These are phyloP conservation scores for Cephalopholis sonnerati DNA, from an alignment of 2,113 vertebrate species.

Conservation along the genomic window DNA sequence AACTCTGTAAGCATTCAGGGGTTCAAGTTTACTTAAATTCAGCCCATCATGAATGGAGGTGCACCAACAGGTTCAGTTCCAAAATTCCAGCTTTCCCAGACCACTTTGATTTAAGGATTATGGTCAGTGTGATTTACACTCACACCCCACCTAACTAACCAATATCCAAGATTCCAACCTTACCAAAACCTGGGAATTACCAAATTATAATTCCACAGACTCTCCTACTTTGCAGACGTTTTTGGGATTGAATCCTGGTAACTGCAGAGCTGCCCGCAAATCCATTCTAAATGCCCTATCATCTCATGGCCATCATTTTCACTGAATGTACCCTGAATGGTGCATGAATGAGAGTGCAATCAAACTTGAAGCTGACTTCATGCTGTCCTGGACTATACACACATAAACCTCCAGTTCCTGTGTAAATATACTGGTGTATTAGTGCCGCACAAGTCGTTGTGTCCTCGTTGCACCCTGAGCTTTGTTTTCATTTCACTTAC, in stretches of 20 bases:
- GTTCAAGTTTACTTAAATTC: not conserved
- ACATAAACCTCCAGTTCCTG: not conserved
- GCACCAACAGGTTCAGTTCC: no score
- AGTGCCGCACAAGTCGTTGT: not conserved
- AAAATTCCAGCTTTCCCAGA: no score
- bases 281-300: not conserved
- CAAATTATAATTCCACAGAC: not conserved
- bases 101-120: not conserved
- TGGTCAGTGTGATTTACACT: not conserved
- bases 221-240: not conserved
- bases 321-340: not conserved
- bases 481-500: slow-evolving; percentile 41
- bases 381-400: not conserved
- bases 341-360: not conserved
- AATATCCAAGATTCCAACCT: not conserved
- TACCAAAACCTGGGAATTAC: not conserved
- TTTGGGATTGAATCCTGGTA: not conserved
- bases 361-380: not conserved
- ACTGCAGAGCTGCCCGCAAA: not conserved
- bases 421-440: slow-evolving; percentile 10
- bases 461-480: slow-evolving; percentile 30
- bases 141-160: not conserved
- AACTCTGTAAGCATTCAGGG: not conserved
- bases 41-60: not conserved
- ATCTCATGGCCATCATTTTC: not conserved